Evolutionary conservation across 64 coral and sea anemone genomes (phyloP).

Genomic region (Dendrophyllia cribrosa): DNA sequence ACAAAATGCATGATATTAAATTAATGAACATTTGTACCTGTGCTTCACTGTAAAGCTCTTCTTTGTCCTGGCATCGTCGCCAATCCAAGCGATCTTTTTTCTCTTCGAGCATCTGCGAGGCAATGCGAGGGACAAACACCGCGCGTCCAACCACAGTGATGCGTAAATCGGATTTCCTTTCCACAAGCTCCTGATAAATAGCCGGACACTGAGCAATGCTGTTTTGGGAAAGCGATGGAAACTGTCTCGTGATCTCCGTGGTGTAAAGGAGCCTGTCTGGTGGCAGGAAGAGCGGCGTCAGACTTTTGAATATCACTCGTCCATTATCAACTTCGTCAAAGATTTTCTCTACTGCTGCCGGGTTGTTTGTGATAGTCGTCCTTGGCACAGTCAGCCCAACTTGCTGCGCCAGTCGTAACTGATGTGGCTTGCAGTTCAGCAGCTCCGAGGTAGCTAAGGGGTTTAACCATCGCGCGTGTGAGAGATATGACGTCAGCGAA

Average conservation of each 20-base stretch:
- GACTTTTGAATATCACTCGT: conserved; percentile 41
- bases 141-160: conserved; percentile 25
- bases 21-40: neutral
- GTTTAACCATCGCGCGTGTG: conserved; percentile 41
- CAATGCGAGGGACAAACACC: conserved; percentile 18
- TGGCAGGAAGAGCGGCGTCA: conserved; percentile 27
- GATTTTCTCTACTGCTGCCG: conserved; percentile 23
- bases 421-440: conserved; percentile 35
- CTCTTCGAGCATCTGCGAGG: neutral
- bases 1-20: no score
- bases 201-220: conserved; percentile 29
- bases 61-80: conserved; percentile 7
- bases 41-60: conserved; percentile 14
- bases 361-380: conserved; percentile 54
- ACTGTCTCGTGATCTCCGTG: conserved; percentile 29
- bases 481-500: conserved; percentile 1
- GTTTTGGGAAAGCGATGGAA: neutral
- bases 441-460: neutral
- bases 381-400: conserved; percentile 54
- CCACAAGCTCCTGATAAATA: conserved; percentile 53
- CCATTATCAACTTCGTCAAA: neutral
- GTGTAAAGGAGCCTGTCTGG: conserved; percentile 27
- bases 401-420: conserved; percentile 29
- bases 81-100: conserved; percentile 14
- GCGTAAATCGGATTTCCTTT: conserved; percentile 18